These are phyloP conservation scores for Drepanosiphum platanoidis DNA, from an alignment of 2,888 invertebrate species.

Conservation along the genomic window DNA sequence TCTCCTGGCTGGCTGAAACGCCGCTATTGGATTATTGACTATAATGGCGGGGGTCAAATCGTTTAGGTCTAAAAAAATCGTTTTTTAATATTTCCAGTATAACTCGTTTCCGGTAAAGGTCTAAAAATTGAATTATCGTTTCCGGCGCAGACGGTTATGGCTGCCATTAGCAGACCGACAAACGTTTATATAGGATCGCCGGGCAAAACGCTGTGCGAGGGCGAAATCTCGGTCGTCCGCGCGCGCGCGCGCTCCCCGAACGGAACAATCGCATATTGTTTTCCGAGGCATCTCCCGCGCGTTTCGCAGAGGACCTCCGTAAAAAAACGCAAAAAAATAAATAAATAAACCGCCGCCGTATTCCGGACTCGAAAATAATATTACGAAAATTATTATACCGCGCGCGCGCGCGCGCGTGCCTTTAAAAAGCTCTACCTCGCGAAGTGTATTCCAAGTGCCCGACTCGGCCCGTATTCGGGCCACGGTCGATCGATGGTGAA, in stretches of 20 bases:
- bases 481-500: too few species aligned
- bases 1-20: background rate
- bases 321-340: too few species aligned
- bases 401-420: too few species aligned
- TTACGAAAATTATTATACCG: background rate
- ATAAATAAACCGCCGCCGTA: too few species aligned
- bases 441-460: too few species aligned
- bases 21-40: constrained; percentile 20
- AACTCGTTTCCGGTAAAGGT: constrained; percentile 54
- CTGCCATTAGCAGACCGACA: constrained; percentile 54
- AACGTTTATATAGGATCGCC: constrained; percentile 44
- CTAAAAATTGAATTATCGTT: constrained; percentile 59
- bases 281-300: background rate
- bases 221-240: constrained; percentile 21
- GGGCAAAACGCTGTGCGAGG: constrained; percentile 37
- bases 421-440: too few species aligned
- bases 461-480: too few species aligned
- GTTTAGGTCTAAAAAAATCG: constrained; percentile 48
- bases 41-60: constrained; percentile 45
- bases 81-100: constrained; percentile 58
- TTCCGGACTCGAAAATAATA: background rate
- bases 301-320: background rate
- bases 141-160: constrained; percentile 51
- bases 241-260: too few species aligned
- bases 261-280: constrained; percentile 36